phyloP scores from a whole-genome alignment of 2,113 vertebrate species.

The Xenopus borealis region DNA sequence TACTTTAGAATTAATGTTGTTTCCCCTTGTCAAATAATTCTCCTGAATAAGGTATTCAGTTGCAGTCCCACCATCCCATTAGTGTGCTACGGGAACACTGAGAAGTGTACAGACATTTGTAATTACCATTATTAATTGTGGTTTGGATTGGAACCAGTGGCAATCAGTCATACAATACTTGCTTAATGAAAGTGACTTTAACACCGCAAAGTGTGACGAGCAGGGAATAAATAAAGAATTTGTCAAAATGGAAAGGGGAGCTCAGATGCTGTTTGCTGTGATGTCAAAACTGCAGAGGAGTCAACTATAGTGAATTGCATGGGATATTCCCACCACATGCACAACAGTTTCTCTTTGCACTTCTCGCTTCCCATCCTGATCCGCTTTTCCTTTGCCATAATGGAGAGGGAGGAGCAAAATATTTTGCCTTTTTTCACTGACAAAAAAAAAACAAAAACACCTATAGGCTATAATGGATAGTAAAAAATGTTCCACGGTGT shows the following conservation, averaged over 20 bases:
- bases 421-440: too few relatives aligned
- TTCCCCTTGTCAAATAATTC: constrained; percentile 28
- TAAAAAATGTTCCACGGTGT: too few relatives aligned
- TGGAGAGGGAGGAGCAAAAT: too few relatives aligned
- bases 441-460: too few relatives aligned
- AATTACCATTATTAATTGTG: constrained; percentile 45
- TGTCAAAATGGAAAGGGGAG: too few relatives aligned
- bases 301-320: too few relatives aligned
- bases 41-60: constrained; percentile 13
- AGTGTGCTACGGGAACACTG: constrained; percentile 17
- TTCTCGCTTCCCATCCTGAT: too few relatives aligned
- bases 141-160: constrained; percentile 21
- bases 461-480: too few relatives aligned
- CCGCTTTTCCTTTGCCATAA: too few relatives aligned
- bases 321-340: too few relatives aligned
- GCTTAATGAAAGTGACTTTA: constrained; percentile 13
- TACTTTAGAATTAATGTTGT: constrained; percentile 33
- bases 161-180: constrained; percentile 15
- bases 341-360: too few relatives aligned
- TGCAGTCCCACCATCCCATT: constrained; percentile 1
- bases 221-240: neutral
- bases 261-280: neutral
- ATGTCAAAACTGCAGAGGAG: too few relatives aligned
- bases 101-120: constrained; percentile 13
- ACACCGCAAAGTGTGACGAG: neutral